Evolutionary conservation across 1,140 invertebrate species (phyloP), one percentile per base, ranked within the genome.

Genomic region (Hyles euphorbiae): DNA sequence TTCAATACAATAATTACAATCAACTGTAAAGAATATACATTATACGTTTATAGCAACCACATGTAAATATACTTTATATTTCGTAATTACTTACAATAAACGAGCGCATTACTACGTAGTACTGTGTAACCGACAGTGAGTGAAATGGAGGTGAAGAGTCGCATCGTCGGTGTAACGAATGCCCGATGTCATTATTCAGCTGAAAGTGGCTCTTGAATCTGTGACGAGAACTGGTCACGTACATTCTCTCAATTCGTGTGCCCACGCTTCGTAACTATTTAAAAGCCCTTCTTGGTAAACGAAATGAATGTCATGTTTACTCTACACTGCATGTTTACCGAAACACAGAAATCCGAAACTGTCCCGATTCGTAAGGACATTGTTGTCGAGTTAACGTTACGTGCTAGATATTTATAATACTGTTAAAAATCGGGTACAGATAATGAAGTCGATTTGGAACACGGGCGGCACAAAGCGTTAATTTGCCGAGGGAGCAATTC

Each of bases 401-500:
- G 36, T 40, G 36, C 36, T 40, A 40, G 36, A 40, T 8, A 40
- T 40, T 40, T 40, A 40, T 40, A 5, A 40, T 40, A 40, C 4
- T 40, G 36, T 40, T 40, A 40, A 40, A 40, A 5, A 5, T 40
- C 36, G 36, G 36, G 36, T 40, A 40, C 36, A 40, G 36, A 40
- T 40, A 40, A 43, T 48, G 60, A 70, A 62, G 61, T 65, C 61
- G 61, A 78, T 72, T 76, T 74, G 57, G 69, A 68, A 63, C 72
- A 69, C 63, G 61, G 22, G 64, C 67, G 61, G 67, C 65, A 68
- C 65, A 68, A 69, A 57, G 71, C 69, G 68, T 72, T 81, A 81
- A 78, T 81, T 78, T 80, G 67, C 60, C 65, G 74, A 77, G 75
- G 76, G 72, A 79, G 72, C 70, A 79, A 81, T 80, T 76, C 68